A percentile compares a stretch with the other conserved stretches of the same genome.
phyloP scores from a whole-genome alignment of 2,797 vertebrate genomes.

The Odontamblyopus lacepedii region DNA sequence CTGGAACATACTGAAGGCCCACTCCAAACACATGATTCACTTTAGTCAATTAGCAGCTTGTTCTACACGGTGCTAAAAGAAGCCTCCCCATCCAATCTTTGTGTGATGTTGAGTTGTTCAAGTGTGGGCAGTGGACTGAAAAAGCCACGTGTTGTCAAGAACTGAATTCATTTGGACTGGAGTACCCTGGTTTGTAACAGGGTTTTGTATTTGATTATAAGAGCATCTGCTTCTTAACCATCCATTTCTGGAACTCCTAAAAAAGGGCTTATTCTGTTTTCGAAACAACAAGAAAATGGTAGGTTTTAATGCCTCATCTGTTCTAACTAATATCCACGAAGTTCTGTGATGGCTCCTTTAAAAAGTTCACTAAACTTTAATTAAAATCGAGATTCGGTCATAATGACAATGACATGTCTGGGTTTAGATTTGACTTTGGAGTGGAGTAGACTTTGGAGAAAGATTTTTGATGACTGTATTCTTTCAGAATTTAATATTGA shows the following conservation, averaged over 20 bases:
- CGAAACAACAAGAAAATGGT: too few relatives aligned
- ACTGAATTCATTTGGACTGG: conserved; percentile 2
- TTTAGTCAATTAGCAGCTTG: conserved; percentile 65
- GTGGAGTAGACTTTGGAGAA: too few relatives aligned
- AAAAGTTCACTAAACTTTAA: neutral
- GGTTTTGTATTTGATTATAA: neutral
- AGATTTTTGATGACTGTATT: too few relatives aligned
- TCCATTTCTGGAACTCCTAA: neutral
- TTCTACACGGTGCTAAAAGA: conserved; percentile 17
- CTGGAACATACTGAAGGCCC: conserved; percentile 56
- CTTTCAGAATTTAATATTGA: too few relatives aligned
- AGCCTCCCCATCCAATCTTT: neutral
- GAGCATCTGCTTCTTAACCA: neutral
- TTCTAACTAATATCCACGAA: too few relatives aligned
- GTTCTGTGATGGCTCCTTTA: neutral
- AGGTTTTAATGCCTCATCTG: too few relatives aligned
- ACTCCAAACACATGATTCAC: conserved; percentile 64
- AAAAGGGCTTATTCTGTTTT: neutral
- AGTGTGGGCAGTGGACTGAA: conserved; percentile 5
- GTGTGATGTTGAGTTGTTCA: neutral
- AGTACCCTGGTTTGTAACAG: neutral
- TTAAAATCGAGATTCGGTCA: too few relatives aligned
- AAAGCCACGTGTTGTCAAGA: conserved; percentile 4
- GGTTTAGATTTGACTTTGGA: too few relatives aligned
- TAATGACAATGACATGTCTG: too few relatives aligned